phyloP scores from a whole-genome alignment of 2,797 vertebrate genomes.

The Anguilla pacifica region DNA sequence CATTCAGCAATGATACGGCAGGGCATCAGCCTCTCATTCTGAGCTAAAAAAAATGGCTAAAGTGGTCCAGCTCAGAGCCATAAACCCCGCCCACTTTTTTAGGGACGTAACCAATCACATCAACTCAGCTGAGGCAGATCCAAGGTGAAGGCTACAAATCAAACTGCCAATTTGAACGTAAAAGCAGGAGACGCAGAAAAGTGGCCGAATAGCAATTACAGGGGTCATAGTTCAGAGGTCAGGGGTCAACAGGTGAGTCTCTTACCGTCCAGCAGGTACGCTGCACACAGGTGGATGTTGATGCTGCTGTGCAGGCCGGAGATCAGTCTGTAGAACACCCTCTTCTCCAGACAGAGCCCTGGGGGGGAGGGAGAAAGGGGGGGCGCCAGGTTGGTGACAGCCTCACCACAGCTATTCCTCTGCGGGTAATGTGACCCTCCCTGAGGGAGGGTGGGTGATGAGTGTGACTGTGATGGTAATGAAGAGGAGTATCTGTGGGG shows the following conservation, averaged over 20 bases:
- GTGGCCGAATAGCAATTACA: too few relatives aligned
- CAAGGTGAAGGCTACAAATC: too few relatives aligned
- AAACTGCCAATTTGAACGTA: too few relatives aligned
- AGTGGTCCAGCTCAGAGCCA: too few relatives aligned
- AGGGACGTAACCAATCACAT: too few relatives aligned
- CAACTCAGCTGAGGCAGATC: too few relatives aligned
- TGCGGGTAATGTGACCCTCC: neutral
- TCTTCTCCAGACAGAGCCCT: constrained; percentile 92
- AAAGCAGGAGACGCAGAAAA: too few relatives aligned
- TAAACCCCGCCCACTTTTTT: too few relatives aligned
- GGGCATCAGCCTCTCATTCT: too few relatives aligned
- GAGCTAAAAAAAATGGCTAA: too few relatives aligned
- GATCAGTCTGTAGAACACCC: constrained; percentile 94
- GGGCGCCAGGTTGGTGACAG: neutral
- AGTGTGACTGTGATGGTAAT: neutral
- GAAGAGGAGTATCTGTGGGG: neutral
- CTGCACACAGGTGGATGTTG: constrained; percentile 89
- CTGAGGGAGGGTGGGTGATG: neutral
- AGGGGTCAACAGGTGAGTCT: neutral
- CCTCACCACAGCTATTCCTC: too few relatives aligned
- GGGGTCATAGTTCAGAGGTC: too few relatives aligned
- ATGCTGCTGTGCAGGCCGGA: constrained; percentile 96
- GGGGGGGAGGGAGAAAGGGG: neutral
- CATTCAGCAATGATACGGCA: neutral
- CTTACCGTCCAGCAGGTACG: constrained; percentile 89